Percentiles rank a stretch among this genome's conserved stretches.
These are phyloP conservation scores for Eustalomyia histrio DNA, from an alignment of 2,888 invertebrate genomes.

Conservation along the genomic window DNA sequence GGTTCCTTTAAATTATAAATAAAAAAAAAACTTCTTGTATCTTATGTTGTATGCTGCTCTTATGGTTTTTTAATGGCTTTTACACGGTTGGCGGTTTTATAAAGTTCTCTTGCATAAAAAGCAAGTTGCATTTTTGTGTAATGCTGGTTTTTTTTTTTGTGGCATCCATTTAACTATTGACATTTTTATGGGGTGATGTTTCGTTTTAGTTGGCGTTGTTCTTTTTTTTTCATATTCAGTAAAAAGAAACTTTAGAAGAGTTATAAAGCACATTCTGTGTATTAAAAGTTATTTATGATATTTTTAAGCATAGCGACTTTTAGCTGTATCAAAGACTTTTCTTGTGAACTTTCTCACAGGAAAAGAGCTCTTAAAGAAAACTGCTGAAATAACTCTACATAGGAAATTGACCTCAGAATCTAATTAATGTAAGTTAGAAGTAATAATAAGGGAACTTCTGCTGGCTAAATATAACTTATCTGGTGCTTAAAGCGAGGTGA, in stretches of 20 bases:
- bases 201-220: constrained; percentile 28
- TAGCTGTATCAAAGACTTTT: neutral
- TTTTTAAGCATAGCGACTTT: constrained; percentile 4
- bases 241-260: constrained; percentile 44
- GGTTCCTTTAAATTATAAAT: neutral
- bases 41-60: constrained; percentile 31
- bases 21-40: neutral
- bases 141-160: constrained; percentile 15
- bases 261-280: constrained; percentile 13
- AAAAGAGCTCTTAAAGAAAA: neutral
- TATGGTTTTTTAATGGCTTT: constrained; percentile 64
- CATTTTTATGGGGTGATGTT: constrained; percentile 66
- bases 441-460: too few species aligned
- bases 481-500: too few species aligned
- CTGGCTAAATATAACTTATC: too few species aligned
- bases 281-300: constrained; percentile 37
- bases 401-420: neutral
- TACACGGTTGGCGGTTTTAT: constrained; percentile 62
- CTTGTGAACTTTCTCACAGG: neutral
- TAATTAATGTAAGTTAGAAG: neutral
- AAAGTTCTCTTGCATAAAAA: constrained; percentile 13
- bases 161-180: constrained; percentile 63
- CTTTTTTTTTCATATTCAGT: too few species aligned
- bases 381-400: neutral
- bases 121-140: constrained; percentile 59